phyloP scores from a whole-genome alignment of 2,113 vertebrate genomes.

The Clupea harengus region DNA sequence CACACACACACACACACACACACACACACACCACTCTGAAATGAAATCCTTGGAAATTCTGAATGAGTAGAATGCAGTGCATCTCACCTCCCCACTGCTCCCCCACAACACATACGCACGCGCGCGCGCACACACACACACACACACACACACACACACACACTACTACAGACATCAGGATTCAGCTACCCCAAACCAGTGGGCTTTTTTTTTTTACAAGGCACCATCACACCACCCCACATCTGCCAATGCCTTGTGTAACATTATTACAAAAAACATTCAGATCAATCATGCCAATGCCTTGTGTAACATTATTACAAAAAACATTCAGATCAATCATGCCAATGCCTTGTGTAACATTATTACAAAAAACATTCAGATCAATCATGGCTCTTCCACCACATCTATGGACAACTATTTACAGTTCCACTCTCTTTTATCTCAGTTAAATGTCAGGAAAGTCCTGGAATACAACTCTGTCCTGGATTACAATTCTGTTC shows the following conservation, averaged over 20 bases:
- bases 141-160: background rate
- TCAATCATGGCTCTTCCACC: background rate
- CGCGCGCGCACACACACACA: background rate
- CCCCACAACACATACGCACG: background rate
- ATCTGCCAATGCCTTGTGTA: conserved; percentile 17
- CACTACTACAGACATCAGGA: conserved; percentile 1
- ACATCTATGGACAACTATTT: conserved; percentile 16
- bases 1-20: background rate
- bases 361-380: conserved; percentile 28
- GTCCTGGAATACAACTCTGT: background rate
- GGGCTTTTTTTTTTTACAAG: conserved; percentile 28
- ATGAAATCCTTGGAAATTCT: conserved; percentile 15
- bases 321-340: conserved; percentile 30
- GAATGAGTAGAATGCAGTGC: conserved; percentile 4
- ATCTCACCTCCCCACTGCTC: background rate
- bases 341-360: conserved; percentile 17
- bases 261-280: conserved; percentile 22
- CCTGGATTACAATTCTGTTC: background rate
- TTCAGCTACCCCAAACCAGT: conserved; percentile 46
- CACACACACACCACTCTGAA: background rate
- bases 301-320: background rate
- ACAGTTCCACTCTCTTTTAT: conserved; percentile 7
- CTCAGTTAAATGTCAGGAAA: background rate
- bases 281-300: conserved; percentile 26
- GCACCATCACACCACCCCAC: background rate